Base-by-base conservation (phyloP, 1,140 invertebrate genomes). In the Pseudomyrmex gracilis region DNA sequence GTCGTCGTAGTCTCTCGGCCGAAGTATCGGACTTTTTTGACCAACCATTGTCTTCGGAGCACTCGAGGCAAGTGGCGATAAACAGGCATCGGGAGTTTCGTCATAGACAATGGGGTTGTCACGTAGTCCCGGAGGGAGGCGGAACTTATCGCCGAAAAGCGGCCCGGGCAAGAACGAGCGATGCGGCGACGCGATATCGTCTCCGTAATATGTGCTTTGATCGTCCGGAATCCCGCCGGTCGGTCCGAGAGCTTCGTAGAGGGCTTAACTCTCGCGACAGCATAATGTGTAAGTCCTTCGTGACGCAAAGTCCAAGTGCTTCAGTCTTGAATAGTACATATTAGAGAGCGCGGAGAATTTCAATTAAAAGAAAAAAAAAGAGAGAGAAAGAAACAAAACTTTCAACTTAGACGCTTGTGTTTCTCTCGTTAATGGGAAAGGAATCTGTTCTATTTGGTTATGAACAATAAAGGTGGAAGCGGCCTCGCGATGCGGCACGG, bases 81-180 rank as follows among this genome's bases (percentile, higher is more conserved):
- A 84, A 74, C 34, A 63, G 63, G 70, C 22, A 61, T 57, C 55
- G 76, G 58, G 55, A 66, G 67, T 77, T 85, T 74, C 71, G 71
- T 57, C 67, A 49, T 66, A 85, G 87, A 87, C 87, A 87, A 87
- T 87, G 51, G 64, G 73, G 80, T 82, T 86, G 86, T 89, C 84
- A 49, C 68, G 70, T 34, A 2, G 17, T 45, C 66, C 70, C 49
- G 22, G 17, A 43, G 55, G 55, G 45, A 17, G 13, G 1, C 20
- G 20, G 20, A 15, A n/a, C n/a, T 45, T 68, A 17, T 12, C 73
- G 10, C 22, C 24, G 68, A 12, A 82, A 63, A 74, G n/a, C 15
- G 24, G 24, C 47, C 34, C 15, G 47, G 34, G 17, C 51, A n/a
- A 57, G 53, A 57, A 58, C 20, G 15, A 45, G 47, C 20, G 15